Base-by-base conservation (phyloP, 1,140 invertebrate genomes). In the Palaemon carinicauda region DNA sequence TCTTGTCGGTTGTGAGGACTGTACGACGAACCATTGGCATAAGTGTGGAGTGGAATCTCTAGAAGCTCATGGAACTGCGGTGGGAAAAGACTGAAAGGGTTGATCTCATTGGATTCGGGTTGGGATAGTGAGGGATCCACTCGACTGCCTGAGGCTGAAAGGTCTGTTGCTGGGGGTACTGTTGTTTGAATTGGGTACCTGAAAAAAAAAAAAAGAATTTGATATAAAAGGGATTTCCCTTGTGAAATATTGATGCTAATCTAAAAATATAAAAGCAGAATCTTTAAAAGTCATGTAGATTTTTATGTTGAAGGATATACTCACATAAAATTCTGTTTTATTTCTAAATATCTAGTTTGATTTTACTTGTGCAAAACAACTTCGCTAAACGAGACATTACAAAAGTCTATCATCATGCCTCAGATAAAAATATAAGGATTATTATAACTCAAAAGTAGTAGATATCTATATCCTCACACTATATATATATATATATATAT, bases 141-240 rank as follows among this genome's bases (percentile, higher is more conserved):
- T 52, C 29, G 51, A 54, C 77, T 79, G 19, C 29, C 52, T 9
- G 78, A 60, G 27, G 15, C 29, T 17, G 53, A 17, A 4, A 31
- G 53, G 51, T 27, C 53, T 19, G 27, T 21, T n/a, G 33, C 29
- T 1, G 84, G 84, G 9, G 60, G 84, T 2, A 41, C 27, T 7
- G 84, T 86, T 41, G 84, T 86, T 15, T 24, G 41, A 21, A 78
- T 21, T 12, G 84, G 84, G 50, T 86, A 86, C 50, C 84, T 86
- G 83, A 3, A 52, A 53, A 24, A 29, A 24, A 7, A 79, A 3
- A 17, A 19, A 15, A 9, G 9, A 52, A 15, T n/a, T 75, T 27
- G 5, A 19, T 10, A 5, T 19, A 33, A 19, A 27, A 74, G 17
- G n/a, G 4, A 41, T 41, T 41, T n/a, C n/a, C n/a, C n/a, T 0